Base-by-base conservation (phyloP, 1,140 invertebrate genomes). In the Drosophila aff. region DNA sequence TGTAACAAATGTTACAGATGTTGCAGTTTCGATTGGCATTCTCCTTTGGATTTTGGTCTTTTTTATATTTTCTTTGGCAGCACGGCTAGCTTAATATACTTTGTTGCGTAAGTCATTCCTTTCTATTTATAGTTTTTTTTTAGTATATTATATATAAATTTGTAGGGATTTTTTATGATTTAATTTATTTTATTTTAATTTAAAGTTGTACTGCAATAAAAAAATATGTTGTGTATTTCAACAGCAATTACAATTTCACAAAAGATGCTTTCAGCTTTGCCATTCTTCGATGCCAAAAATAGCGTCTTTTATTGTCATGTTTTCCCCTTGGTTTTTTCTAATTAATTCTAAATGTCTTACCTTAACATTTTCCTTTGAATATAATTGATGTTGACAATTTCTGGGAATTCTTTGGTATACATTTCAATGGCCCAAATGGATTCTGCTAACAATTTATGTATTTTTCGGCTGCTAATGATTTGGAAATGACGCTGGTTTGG, bases 381-480 rank as follows among this genome's bases (percentile, higher is more conserved):
- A 44, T 49, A 40, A 47, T 41, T 47, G 26, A 31, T 49, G 31
- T 28, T 53, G 40, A 16, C 16, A 13, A 53, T 26, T 55, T 71
- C 62, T 18, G 15, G n/a, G 60, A 36, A 64, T 40, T 23, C 41
- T 40, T 57, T 26, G 36, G 21, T 23, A n/a, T 55, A 40, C 21
- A 55, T 55, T 55, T 55, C 52, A 55, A 38, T 55, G 52, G 15
- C 21, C 36, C 6, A 16, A 40, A 15, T 55, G 52, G 33, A 1
- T 31, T 46, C 15, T 40, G 7, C n/a, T 3, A 38, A 31, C 58
- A 58, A 36, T 58, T 16, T 18, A 23, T 44, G 13, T 18, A 13
- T 49, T 49, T 28, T 36, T 36, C 36, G 33, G 10, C 4, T 46
- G 68, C 38, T 72, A 72, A 72, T 59, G 43, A 49, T 60, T 73